Conservation (phyloP, 2,113 vertebrate species). For the Grantiella picta region DNA sequence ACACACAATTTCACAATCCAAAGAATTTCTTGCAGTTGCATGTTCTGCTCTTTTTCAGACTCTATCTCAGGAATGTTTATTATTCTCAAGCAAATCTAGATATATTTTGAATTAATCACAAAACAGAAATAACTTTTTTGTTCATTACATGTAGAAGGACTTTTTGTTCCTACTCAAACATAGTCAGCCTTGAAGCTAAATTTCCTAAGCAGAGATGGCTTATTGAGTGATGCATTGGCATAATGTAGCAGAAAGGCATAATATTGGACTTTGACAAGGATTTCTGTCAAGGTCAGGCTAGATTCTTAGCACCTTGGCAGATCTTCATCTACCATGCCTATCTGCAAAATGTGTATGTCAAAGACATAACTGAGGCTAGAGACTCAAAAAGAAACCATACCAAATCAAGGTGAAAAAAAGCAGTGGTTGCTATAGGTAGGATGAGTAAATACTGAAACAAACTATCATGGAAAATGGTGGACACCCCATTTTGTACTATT, state of each 20-base stretch:
- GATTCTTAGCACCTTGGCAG: background rate
- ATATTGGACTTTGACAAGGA: background rate
- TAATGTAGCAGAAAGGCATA: background rate
- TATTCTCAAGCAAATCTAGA: background rate
- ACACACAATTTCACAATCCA: background rate
- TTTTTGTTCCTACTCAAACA: background rate
- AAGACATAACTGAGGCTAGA: background rate
- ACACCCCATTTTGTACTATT: background rate
- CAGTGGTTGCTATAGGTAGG: background rate
- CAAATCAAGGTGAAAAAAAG: background rate
- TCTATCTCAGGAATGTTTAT: background rate
- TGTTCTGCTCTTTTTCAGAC: background rate
- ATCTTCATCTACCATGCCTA: background rate
- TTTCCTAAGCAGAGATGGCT: background rate
- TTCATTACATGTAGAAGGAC: background rate
- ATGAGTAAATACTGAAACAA: background rate
- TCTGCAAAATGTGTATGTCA: background rate
- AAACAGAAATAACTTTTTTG: background rate
- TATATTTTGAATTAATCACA: background rate
- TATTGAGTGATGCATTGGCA: background rate
- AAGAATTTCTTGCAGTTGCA: background rate
- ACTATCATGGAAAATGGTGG: background rate
- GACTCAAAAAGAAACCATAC: background rate
- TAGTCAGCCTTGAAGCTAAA: background rate
- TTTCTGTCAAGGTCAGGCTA: background rate